Conservation (phyloP, 2,797 vertebrate species). For the Gallinago solitaria region DNA sequence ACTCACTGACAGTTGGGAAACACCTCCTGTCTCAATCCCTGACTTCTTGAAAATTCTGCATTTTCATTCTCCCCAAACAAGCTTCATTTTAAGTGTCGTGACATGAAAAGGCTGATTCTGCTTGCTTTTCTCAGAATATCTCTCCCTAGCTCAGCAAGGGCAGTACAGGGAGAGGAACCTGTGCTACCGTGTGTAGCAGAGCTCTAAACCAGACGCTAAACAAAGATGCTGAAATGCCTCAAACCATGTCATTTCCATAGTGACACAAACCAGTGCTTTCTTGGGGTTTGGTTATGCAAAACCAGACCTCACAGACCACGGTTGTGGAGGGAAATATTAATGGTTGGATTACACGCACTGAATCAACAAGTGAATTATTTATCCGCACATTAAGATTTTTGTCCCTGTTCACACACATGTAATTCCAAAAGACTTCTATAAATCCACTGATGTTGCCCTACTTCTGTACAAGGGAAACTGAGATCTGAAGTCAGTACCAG, state of each 20-base stretch:
- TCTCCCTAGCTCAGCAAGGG: background rate
- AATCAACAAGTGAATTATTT: slow-evolving; percentile 28
- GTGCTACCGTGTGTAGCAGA: background rate
- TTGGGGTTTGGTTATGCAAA: background rate
- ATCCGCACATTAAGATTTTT: background rate
- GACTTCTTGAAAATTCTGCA: slow-evolving; percentile 3
- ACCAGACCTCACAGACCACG: background rate
- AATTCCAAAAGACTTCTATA: background rate
- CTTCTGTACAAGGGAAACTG: background rate
- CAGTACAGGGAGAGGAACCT: background rate
- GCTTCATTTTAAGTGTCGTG: background rate
- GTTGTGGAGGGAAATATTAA: background rate
- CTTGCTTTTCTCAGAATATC: background rate
- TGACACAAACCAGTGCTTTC: slow-evolving; percentile 35
- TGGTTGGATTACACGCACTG: background rate
- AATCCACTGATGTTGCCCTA: background rate
- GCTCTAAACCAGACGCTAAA: background rate
- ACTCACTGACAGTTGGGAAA: background rate
- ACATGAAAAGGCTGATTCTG: background rate
- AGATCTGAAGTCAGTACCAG: background rate
- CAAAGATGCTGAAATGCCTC: background rate
- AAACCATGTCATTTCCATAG: background rate
- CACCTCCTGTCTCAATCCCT: background rate
- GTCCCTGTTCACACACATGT: background rate
- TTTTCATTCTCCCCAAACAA: background rate